Evolutionary conservation across 2,888 invertebrate genomes (phyloP).

Genomic region (Theodoxus fluviatilis): DNA sequence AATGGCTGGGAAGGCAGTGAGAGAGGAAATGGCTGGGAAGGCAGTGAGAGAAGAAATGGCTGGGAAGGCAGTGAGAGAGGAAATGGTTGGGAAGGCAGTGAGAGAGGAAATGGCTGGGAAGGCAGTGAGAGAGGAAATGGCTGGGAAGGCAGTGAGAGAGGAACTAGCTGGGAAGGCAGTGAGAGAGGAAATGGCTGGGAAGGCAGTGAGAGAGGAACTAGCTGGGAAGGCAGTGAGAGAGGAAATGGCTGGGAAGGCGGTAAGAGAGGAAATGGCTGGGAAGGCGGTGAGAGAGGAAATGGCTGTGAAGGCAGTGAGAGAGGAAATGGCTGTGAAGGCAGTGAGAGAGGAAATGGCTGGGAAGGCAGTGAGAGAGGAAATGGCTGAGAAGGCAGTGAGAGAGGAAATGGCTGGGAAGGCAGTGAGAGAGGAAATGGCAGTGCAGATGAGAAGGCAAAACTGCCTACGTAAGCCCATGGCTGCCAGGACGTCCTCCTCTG

Average conservation of each 20-base stretch:
- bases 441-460: background rate
- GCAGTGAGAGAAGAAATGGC: background rate
- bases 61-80: background rate
- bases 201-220: background rate
- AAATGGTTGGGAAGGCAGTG: background rate
- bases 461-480: slow-evolving; percentile 43
- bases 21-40: background rate
- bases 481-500: slow-evolving; percentile 50
- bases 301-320: background rate
- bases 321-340: background rate
- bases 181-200: background rate
- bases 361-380: too few relatives aligned
- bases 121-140: background rate
- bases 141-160: background rate
- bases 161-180: background rate
- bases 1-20: background rate
- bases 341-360: too few relatives aligned
- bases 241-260: background rate
- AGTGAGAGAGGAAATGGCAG: too few relatives aligned
- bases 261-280: background rate
- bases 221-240: background rate
- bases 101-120: background rate
- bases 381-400: too few relatives aligned
- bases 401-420: too few relatives aligned
- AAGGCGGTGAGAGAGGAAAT: background rate